phyloP scores from a whole-genome alignment of 2,888 invertebrate genomes.

The Caenorhabditis parvicauda region DNA sequence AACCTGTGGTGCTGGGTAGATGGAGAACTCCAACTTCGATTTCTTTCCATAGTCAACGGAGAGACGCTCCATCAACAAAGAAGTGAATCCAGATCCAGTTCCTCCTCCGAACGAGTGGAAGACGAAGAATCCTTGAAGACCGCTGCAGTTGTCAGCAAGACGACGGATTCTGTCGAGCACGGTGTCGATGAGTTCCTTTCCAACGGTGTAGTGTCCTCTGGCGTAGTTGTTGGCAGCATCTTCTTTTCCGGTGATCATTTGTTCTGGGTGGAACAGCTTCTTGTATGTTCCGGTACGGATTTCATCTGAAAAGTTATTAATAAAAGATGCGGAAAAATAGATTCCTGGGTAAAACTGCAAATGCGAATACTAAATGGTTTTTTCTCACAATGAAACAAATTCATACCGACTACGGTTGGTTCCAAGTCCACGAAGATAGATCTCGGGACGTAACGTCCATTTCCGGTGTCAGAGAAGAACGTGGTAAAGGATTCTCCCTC shows the following conservation, averaged over 20 bases:
- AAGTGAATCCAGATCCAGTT: slow-evolving; percentile 84
- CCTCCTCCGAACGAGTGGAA: slow-evolving; percentile 87
- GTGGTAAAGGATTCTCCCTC: slow-evolving; percentile 83
- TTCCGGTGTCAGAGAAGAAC: slow-evolving; percentile 71
- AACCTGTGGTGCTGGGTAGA: slow-evolving; percentile 86
- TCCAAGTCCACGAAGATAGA: slow-evolving; percentile 46
- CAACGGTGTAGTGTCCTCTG: slow-evolving; percentile 75
- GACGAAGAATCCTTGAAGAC: slow-evolving; percentile 74
- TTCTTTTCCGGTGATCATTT: slow-evolving; percentile 76
- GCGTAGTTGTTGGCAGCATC: slow-evolving; percentile 67
- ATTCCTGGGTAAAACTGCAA: slow-evolving; percentile 29
- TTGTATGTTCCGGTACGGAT: slow-evolving; percentile 72
- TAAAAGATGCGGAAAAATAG: slow-evolving; percentile 3
- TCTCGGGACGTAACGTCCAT: slow-evolving; percentile 68
- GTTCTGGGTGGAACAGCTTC: slow-evolving; percentile 87
- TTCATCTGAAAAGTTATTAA: slow-evolving; percentile 59
- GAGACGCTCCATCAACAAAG: slow-evolving; percentile 79
- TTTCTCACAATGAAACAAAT: too few relatives aligned
- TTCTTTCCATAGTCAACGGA: slow-evolving; percentile 81
- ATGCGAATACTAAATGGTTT: slow-evolving; percentile 23
- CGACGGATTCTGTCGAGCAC: slow-evolving; percentile 42
- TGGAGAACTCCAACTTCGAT: slow-evolving; percentile 81
- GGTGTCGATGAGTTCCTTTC: slow-evolving; percentile 66
- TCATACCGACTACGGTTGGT: slow-evolving; percentile 42
- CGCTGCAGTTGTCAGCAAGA: slow-evolving; percentile 75